Evolutionary conservation across 1,140 invertebrate genomes (phyloP).

Genomic region (Trachymyrmex cornetzi): DNA sequence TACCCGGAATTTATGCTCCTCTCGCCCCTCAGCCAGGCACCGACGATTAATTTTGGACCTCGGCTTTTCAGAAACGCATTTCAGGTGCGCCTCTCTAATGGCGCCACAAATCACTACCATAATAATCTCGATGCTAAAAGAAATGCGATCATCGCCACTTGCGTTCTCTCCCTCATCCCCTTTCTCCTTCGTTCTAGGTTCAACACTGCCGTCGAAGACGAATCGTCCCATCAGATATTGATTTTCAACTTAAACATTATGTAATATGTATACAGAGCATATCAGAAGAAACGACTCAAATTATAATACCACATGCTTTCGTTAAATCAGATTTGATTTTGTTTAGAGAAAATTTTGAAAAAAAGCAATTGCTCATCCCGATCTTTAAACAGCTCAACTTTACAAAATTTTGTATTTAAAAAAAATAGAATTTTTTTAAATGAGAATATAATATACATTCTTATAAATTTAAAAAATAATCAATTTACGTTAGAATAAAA

Average conservation of each 20-base stretch:
- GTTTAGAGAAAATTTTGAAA: not conserved
- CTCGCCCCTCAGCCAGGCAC: not conserved
- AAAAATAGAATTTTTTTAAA: not conserved
- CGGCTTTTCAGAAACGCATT: slow-evolving; percentile 60
- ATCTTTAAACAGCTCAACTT: not conserved
- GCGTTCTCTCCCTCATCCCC: not conserved
- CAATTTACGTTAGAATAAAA: not conserved
- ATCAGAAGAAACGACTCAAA: not conserved
- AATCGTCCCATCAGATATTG: slow-evolving; percentile 46
- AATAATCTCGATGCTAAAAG: slow-evolving; percentile 56
- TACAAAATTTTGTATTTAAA: not conserved
- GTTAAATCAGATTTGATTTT: not conserved
- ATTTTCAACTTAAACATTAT: slow-evolving; percentile 50
- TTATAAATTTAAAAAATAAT: not conserved
- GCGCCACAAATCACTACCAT: slow-evolving; percentile 56
- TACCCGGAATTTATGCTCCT: slow-evolving; percentile 41
- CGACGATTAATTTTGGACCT: slow-evolving; percentile 43
- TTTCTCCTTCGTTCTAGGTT: not conserved
- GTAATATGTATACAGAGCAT: slow-evolving; percentile 21
- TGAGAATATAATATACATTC: not conserved
- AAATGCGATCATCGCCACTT: slow-evolving; percentile 47
- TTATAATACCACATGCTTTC: not conserved
- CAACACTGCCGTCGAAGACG: not conserved
- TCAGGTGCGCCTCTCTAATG: slow-evolving; percentile 53
- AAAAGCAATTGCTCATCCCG: not conserved